Base-by-base conservation (phyloP, 1,140 invertebrate species). In the Lordiphosa collinella region DNA sequence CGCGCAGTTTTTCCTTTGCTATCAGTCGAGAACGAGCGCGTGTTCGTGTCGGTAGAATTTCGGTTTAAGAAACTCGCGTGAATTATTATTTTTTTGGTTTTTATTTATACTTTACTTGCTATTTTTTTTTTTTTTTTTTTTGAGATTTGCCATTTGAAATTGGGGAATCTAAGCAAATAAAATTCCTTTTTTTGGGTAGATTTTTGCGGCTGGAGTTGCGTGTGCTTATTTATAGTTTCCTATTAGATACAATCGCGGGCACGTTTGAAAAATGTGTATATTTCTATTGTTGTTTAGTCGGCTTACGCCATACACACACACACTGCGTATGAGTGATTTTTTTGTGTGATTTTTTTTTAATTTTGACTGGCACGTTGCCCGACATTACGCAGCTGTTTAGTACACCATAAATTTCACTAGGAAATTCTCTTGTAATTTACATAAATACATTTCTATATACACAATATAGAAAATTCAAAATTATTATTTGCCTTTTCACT, bases 311-410 rank as follows among this genome's bases (percentile, higher is more conserved):
- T 55, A 63, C 56, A 29, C 25, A 62, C 55, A 22, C 18, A 29
- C 25, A 64, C 63, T 85, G 73, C 78, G 73, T 85, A 84, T 78
- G 79, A 73, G 68, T 85, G 73, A 84, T 84, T 73, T 25, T 51
- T 22, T 49, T 49, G 43, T 41, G n/a, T n/a, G n/a, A n/a, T 38
- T 52, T 31, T 37, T 22, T 46, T 41, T 48, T 29, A 22, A 8
- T 32, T 41, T 70, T 65, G 58, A 46, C 63, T 67, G 78, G 79
- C 78, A 70, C 40, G 37, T 49, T 84, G 78, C 78, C 78, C 79
- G 64, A 78, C 63, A 85, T 84, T 78, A 84, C 79, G 79, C 78
- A 84, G 78, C 79, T 85, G 78, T 78, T 58, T 75, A 61, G 62
- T 58, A 58, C 50, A 49, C 53, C 50, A 72, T 61, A 73, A 60